phyloP scores from a whole-genome alignment of 2,888 invertebrate species.

The Drosophila percnosoma region DNA sequence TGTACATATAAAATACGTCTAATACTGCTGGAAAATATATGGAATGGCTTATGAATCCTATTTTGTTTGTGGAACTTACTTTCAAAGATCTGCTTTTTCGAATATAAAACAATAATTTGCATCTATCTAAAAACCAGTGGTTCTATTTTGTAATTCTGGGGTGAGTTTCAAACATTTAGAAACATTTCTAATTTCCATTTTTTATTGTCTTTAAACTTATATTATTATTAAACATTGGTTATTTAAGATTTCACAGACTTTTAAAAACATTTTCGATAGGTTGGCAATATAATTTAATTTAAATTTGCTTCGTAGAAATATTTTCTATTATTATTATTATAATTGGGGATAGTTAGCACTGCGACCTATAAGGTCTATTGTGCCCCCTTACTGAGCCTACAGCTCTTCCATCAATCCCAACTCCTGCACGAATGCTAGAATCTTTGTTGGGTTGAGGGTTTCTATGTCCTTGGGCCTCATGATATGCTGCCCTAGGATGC shows the following conservation, averaged over 20 bases:
- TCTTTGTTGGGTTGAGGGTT: no score
- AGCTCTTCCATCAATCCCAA: no score
- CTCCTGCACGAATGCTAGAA: no score
- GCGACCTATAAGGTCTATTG: no score
- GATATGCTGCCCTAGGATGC: no score
- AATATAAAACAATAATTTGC: not conserved
- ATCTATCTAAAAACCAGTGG: not conserved
- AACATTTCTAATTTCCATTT: not conserved
- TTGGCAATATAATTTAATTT: not conserved
- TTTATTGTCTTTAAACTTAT: not conserved
- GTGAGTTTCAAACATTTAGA: no score
- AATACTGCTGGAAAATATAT: not conserved
- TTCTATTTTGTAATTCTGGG: no score
- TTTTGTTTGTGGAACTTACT: not conserved
- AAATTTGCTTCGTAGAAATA: not conserved
- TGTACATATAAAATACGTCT: not conserved
- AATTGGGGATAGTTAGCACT: no score
- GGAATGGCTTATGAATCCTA: not conserved
- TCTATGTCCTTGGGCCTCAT: no score
- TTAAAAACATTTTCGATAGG: not conserved
- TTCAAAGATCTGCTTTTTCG: not conserved
- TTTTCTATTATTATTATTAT: no score
- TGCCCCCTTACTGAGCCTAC: no score
- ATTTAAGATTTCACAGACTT: not conserved
- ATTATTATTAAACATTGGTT: no score